A percentile compares a stretch with the other conserved stretches of the same genome.
These are phyloP conservation scores for Ametastegia equiseti DNA, from an alignment of 2,888 invertebrate genomes.

Conservation along the genomic window DNA sequence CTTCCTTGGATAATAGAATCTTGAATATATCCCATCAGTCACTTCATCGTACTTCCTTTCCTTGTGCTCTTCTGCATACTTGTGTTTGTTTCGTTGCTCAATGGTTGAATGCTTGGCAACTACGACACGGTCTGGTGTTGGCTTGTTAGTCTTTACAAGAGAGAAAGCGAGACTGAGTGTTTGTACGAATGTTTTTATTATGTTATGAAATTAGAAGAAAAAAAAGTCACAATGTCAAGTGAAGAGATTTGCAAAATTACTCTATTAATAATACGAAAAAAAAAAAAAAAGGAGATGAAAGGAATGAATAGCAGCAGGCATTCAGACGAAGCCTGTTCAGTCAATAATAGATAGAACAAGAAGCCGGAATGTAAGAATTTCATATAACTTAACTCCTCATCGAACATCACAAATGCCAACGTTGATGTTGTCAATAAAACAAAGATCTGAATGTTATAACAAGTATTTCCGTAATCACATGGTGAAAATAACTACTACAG, in stretches of 20 bases:
- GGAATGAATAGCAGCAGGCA: neutral
- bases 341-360: conserved; percentile 4
- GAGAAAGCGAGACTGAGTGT: conserved; percentile 49
- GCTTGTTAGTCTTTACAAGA: conserved; percentile 47
- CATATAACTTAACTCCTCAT: neutral
- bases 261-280: conserved; percentile 2
- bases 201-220: neutral
- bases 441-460: conserved; percentile 15
- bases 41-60: conserved; percentile 28
- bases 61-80: conserved; percentile 36
- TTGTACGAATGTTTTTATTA: conserved; percentile 46
- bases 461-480: conserved; percentile 15
- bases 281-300: neutral
- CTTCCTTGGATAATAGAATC: conserved; percentile 42
- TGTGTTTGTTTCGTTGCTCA: conserved; percentile 39
- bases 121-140: conserved; percentile 35
- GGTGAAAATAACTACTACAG: conserved; percentile 11
- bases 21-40: conserved; percentile 22
- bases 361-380: conserved; percentile 15
- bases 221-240: conserved; percentile 32
- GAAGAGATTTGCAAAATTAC: conserved; percentile 23
- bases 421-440: neutral
- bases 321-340: neutral
- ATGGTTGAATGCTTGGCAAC: conserved; percentile 41
- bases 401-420: conserved; percentile 13